Evolutionary conservation across 2,113 vertebrate species (phyloP).

Genomic region (Diadophis punctatus): DNA sequence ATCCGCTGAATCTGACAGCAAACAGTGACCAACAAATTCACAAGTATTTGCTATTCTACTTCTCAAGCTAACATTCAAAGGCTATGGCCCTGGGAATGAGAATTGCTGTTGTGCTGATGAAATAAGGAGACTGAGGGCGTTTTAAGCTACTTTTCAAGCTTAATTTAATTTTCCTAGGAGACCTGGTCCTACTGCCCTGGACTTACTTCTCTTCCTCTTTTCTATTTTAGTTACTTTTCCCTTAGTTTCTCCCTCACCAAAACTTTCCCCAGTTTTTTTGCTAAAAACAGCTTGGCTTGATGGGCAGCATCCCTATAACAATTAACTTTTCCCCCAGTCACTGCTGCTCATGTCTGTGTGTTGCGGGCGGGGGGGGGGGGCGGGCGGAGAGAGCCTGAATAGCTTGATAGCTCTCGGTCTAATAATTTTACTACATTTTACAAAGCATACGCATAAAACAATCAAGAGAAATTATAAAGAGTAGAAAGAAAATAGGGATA

Average conservation of each 20-base stretch:
- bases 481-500: neutral
- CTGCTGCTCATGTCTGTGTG: neutral
- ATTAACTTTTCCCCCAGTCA: neutral
- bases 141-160: neutral
- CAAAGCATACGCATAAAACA: neutral
- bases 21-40: neutral
- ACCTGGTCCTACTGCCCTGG: neutral
- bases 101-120: neutral
- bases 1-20: neutral
- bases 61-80: neutral
- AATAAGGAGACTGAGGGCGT: neutral
- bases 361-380: too few species aligned
- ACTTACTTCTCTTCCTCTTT: neutral
- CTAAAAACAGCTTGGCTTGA: neutral
- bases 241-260: neutral
- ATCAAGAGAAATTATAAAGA: neutral
- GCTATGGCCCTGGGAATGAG: neutral
- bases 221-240: neutral
- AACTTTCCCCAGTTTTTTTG: neutral
- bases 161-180: neutral
- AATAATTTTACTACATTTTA: neutral
- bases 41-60: neutral
- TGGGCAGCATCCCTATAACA: neutral
- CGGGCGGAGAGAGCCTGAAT: neutral
- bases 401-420: neutral